Evolutionary conservation across 2,113 vertebrate species (phyloP), one percentile per base, ranked within the genome.

Genomic region (Fukomys damarensis): DNA sequence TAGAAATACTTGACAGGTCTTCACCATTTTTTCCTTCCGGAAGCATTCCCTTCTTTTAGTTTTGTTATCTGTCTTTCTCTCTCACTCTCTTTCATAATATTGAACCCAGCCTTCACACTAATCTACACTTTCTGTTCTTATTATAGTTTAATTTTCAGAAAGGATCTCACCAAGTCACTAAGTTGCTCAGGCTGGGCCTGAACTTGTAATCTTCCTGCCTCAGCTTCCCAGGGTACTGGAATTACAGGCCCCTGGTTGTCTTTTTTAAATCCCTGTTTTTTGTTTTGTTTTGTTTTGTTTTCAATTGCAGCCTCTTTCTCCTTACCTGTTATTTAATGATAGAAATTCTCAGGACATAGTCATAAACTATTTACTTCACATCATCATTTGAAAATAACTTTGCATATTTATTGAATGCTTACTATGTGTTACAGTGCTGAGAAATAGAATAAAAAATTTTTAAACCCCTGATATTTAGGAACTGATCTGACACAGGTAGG

Each of bases 181-280:
- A 70, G 16, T 28, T 76, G 43, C 26, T 49, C 43, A 76, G 43
- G 26, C 41, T 76, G 28, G 41, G 41, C 43, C 72, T 49, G 43
- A 76, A 46, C 43, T 76, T 76, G 24, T 2, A 30, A 30, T 30
- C 43, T 49, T 46, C 7, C 43, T 30, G 72, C 6, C 41, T 76
- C 72, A 30, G 72, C 41, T 43, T 76, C 2, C 43, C 41, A 49
- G 26, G 6, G 13, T 41, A 30, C 43, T 76, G 26, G 26, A 26
- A 30, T 49, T 49, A 30, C 13, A 76, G 72, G 72, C 5, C 14
- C 41, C 11, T 26, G 41, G 6, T 65, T 96, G 76, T 91, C 52
- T 58, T 96, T 96, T 59, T 30, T 86, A 7, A n/a, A 17, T 86
- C 52, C 77, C 84, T 79, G n/a, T n/a, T n/a, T n/a, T n/a, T n/a